phyloP scores from a whole-genome alignment of 2,113 vertebrate genomes.

The Chitala chitala region DNA sequence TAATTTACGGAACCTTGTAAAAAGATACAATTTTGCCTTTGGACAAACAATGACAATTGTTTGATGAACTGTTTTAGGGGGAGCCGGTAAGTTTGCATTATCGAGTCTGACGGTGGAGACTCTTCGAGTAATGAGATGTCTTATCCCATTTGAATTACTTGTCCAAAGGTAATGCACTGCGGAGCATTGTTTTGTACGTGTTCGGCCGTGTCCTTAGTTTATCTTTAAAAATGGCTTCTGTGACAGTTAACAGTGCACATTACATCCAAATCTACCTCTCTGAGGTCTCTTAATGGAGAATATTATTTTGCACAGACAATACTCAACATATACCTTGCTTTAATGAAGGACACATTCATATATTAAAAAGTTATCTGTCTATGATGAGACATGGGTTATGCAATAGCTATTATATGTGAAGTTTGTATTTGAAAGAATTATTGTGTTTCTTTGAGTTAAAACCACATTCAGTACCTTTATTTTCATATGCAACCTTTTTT shows the following conservation, averaged over 20 bases:
- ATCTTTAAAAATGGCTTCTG: conserved; percentile 19
- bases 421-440: background rate
- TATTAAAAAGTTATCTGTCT: background rate
- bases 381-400: background rate
- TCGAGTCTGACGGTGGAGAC: conserved; percentile 35
- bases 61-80: conserved; percentile 29
- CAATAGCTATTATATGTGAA: no score
- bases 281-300: background rate
- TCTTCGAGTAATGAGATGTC: conserved; percentile 40
- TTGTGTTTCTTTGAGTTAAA: background rate
- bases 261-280: conserved; percentile 41
- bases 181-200: no score
- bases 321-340: background rate
- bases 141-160: conserved; percentile 34
- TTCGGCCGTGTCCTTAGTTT: conserved; percentile 4
- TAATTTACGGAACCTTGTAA: conserved; percentile 4
- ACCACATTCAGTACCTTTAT: background rate
- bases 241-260: conserved; percentile 17
- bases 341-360: conserved; percentile 14
- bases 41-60: conserved; percentile 25
- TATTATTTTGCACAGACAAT: conserved; percentile 4
- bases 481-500: no score
- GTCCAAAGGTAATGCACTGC: conserved; percentile 25
- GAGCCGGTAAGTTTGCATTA: conserved; percentile 24
- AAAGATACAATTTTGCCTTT: conserved; percentile 11